Evolutionary conservation across 2,888 invertebrate genomes (phyloP), one percentile per base, ranked within the genome.

Genomic region (Drosophila rellima): DNA sequence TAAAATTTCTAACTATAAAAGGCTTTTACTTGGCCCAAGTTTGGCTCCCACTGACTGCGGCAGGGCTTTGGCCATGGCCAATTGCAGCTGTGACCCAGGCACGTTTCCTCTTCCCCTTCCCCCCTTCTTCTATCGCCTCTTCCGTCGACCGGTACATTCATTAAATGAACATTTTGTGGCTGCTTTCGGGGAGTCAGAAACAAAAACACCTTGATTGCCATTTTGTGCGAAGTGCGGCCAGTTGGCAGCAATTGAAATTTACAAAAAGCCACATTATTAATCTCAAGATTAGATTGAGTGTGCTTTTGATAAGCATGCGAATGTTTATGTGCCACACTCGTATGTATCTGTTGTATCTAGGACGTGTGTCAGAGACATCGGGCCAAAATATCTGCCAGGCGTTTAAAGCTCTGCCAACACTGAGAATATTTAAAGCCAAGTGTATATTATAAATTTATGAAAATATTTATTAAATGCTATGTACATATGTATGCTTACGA

Each of bases 241-340:
- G 60, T 64, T 65, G 59, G 42, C 50, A 47, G 67, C 83, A 83
- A 83, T 88, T 88, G 80, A 85, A 80, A 82, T 85, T 80, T 87
- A 75, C 81, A 72, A 68, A 88, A 78, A 80, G 86, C 83, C 86
- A 81, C 78, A 81, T 83, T 81, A 85, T 88, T 85, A 85, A 85
- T 85, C 85, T 88, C 66, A 70, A 88, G 84, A 84, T 88, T 84
- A 85, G 86, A 88, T 85, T 63, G 57, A 80, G 78, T 73, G 61
- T 65, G 68, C 64, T 59, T 70, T 48, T 73, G 82, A 87, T 76
- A 87, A 72, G 59, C 78, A 60, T 39, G 18, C 66, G 40, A 62
- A 71, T 66, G 77, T 67, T 66, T 77, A 67, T 59, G 66, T 48
- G 13, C 55, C 63, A 64, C 51, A 48, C 20, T 54, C 48, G 52